These are phyloP conservation scores for Tenthredo amoena DNA, from an alignment of 2,888 invertebrate species.

Conservation along the genomic window DNA sequence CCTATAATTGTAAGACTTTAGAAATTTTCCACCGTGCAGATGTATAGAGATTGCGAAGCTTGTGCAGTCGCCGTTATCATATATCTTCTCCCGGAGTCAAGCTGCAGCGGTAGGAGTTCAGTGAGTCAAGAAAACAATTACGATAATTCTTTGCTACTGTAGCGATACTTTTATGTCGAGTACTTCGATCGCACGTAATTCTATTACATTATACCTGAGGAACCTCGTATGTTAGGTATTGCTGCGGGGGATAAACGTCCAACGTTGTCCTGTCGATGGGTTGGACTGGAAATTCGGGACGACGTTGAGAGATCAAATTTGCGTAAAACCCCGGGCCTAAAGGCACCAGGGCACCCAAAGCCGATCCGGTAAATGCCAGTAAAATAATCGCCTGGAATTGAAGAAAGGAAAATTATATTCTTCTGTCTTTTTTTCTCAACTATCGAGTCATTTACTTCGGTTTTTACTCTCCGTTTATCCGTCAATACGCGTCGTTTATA, in stretches of 20 bases:
- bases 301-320: slow-evolving; percentile 13
- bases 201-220: slow-evolving; percentile 33
- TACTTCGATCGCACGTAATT: neutral
- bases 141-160: neutral
- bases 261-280: neutral
- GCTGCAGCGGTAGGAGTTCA: neutral
- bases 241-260: slow-evolving; percentile 51
- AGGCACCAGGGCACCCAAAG: slow-evolving; percentile 17
- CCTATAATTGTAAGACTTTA: neutral
- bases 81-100: neutral
- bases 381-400: slow-evolving; percentile 17
- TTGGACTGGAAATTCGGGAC: neutral
- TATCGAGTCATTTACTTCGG: neutral
- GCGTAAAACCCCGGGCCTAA: neutral
- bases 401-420: neutral
- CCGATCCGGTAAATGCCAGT: neutral
- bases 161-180: neutral
- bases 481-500: neutral
- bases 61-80: neutral
- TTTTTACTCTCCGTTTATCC: neutral
- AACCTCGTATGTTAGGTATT: slow-evolving; percentile 62
- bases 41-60: neutral
- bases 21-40: neutral
- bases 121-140: slow-evolving; percentile 3
- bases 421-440: neutral